Evolutionary conservation across 1,140 invertebrate genomes (phyloP).

Genomic region (Neocloeon triangulifer): DNA sequence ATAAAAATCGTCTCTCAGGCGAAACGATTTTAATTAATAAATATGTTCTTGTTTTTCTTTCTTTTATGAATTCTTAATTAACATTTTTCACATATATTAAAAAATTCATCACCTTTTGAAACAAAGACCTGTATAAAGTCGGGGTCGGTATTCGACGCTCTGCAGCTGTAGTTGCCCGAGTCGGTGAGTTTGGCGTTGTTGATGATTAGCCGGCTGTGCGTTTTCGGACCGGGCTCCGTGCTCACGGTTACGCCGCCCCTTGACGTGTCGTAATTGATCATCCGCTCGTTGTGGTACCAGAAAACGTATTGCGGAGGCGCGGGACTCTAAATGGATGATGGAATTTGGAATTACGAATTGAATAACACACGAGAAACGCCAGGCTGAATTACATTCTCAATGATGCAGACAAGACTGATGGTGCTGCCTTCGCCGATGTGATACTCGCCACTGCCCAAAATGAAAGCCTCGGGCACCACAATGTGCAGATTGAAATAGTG

Average conservation of each 20-base stretch:
- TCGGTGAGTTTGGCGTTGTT: constrained; percentile 14
- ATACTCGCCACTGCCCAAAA: constrained; percentile 14
- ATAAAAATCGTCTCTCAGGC: no score
- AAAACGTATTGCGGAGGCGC: constrained; percentile 20
- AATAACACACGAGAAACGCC: background rate
- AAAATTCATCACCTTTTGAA: constrained; percentile 17
- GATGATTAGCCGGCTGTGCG: constrained; percentile 17
- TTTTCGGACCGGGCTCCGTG: constrained; percentile 17
- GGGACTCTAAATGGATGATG: constrained; percentile 14
- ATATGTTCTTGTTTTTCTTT: no score
- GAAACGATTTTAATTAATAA: no score
- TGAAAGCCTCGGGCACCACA: constrained; percentile 13
- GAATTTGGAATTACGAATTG: background rate
- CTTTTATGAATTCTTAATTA: no score
- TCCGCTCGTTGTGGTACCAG: constrained; percentile 21
- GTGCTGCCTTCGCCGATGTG: constrained; percentile 17
- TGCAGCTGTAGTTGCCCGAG: constrained; percentile 21
- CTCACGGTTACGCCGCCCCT: constrained; percentile 8
- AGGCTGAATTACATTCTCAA: constrained; percentile 15
- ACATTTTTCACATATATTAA: no score
- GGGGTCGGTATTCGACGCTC: constrained; percentile 21
- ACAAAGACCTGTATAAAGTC: constrained; percentile 21
- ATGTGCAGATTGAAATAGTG: constrained; percentile 13
- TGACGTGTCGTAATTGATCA: constrained; percentile 18
- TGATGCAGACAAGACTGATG: constrained; percentile 16